Percentiles rank a stretch among this genome's conserved stretches.
Evolutionary conservation across 1,140 invertebrate genomes (phyloP).

Genomic region (Amyelois transitella): DNA sequence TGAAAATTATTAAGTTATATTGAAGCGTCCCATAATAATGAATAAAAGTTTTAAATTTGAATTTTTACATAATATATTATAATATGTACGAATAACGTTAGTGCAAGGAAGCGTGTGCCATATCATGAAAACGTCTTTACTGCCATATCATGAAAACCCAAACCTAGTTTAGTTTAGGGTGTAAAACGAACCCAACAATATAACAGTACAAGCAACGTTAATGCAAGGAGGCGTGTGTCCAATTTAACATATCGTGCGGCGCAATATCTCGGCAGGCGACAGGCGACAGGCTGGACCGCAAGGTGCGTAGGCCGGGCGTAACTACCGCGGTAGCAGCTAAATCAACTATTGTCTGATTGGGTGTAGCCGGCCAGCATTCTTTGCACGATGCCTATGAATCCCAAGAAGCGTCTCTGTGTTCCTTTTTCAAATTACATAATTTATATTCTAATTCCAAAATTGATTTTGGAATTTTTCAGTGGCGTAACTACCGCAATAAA

Average conservation of each 20-base stretch:
- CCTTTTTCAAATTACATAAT: not conserved
- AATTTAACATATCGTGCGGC: constrained; percentile 41
- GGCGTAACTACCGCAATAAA: not conserved
- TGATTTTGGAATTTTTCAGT: no score
- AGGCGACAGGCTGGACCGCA: constrained; percentile 30
- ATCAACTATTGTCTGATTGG: constrained; percentile 59
- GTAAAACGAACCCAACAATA: constrained; percentile 12
- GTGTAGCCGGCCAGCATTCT: constrained; percentile 41
- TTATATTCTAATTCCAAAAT: not conserved
- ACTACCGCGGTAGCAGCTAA: constrained; percentile 45
- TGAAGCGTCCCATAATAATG: no score
- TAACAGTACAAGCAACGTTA: constrained; percentile 40
- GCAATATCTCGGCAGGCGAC: constrained; percentile 25
- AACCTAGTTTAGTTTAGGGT: no score
- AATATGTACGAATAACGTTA: no score
- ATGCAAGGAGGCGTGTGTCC: constrained; percentile 46
- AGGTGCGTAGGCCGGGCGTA: constrained; percentile 53
- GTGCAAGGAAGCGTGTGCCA: constrained; percentile 45
- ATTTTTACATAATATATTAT: no score
- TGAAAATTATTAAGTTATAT: no score
- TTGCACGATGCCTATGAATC: constrained; percentile 4
- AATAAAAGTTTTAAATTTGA: no score
- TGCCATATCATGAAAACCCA: no score
- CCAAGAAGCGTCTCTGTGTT: constrained; percentile 2
- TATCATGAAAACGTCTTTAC: no score